Evolutionary conservation across 2,888 invertebrate genomes (phyloP).

Genomic region (Drosophila paramelanica): DNA sequence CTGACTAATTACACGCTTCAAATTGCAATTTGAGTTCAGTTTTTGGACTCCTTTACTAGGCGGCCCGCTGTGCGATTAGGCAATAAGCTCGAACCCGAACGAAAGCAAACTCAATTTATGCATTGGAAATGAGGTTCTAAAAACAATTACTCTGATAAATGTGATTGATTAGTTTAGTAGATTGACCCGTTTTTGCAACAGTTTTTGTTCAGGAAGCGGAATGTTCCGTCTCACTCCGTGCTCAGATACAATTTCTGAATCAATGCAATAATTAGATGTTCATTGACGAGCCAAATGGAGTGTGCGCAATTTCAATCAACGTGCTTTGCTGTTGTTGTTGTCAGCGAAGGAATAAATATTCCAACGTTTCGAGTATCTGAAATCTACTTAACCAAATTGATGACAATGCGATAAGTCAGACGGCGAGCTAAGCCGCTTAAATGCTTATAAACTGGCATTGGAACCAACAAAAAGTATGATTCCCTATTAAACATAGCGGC

Average conservation of each 20-base stretch:
- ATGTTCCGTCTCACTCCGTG: background rate
- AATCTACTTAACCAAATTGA: conserved; percentile 77
- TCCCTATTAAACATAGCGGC: conserved; percentile 34
- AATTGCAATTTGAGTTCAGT: background rate
- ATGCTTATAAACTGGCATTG: conserved; percentile 73
- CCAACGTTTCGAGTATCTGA: conserved; percentile 23
- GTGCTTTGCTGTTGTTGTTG: background rate
- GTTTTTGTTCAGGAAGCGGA: conserved; percentile 16
- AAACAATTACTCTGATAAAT: conserved; percentile 74
- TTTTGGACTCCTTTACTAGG: too few relatives aligned
- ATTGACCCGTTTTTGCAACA: conserved; percentile 10
- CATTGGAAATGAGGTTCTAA: conserved; percentile 46
- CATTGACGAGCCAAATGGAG: conserved; percentile 60
- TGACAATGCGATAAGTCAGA: conserved; percentile 77
- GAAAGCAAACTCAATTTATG: conserved; percentile 18
- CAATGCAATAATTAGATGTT: conserved; percentile 73
- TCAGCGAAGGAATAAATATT: conserved; percentile 24
- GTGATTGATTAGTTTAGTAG: conserved; percentile 64
- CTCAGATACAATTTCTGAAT: conserved; percentile 61
- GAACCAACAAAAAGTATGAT: conserved; percentile 47
- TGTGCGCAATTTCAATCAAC: conserved; percentile 72
- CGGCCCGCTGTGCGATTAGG: too few relatives aligned
- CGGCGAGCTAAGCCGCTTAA: conserved; percentile 76
- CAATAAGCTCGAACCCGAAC: background rate
- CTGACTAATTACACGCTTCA: too few relatives aligned